These are phyloP conservation scores for Channa striata DNA, from an alignment of 2,797 vertebrate genomes.

Conservation along the genomic window DNA sequence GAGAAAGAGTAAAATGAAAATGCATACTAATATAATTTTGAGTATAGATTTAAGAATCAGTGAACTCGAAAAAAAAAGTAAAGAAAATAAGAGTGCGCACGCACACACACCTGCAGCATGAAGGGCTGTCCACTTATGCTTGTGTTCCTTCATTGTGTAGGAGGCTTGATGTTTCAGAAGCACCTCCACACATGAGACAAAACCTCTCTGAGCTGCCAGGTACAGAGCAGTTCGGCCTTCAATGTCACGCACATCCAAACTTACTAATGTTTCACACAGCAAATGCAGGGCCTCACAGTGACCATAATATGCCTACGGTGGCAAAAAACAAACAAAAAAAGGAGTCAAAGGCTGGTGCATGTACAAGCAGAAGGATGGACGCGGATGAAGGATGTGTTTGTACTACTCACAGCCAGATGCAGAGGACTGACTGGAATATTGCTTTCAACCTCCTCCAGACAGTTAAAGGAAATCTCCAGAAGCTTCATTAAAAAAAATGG, in stretches of 20 bases:
- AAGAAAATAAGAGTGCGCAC: background rate
- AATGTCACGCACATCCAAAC: slow-evolving; percentile 92
- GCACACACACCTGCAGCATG: slow-evolving; percentile 90
- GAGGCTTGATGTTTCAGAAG: slow-evolving; percentile 93
- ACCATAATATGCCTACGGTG: slow-evolving; percentile 91
- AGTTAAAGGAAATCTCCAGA: slow-evolving; percentile 97
- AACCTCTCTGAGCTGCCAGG: slow-evolving; percentile 91
- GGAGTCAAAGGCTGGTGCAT: background rate
- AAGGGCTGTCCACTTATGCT: slow-evolving; percentile 90
- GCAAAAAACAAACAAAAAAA: background rate
- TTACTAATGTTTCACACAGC: slow-evolving; percentile 93
- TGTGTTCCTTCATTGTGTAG: slow-evolving; percentile 89
- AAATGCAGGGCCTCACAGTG: slow-evolving; percentile 94
- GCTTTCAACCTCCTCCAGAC: slow-evolving; percentile 95
- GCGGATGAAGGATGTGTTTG: background rate
- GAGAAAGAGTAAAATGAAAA: background rate
- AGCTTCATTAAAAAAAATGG: slow-evolving; percentile 78
- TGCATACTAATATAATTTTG: background rate
- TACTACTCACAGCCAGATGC: slow-evolving; percentile 96
- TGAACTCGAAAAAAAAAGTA: background rate
- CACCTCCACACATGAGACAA: slow-evolving; percentile 91
- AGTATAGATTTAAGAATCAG: background rate
- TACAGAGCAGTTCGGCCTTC: slow-evolving; percentile 92
- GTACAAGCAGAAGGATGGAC: background rate
- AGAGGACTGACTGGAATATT: slow-evolving; percentile 95